These are phyloP conservation scores for Temnothorax ravouxi DNA, from an alignment of 2,888 invertebrate genomes.

Conservation along the genomic window DNA sequence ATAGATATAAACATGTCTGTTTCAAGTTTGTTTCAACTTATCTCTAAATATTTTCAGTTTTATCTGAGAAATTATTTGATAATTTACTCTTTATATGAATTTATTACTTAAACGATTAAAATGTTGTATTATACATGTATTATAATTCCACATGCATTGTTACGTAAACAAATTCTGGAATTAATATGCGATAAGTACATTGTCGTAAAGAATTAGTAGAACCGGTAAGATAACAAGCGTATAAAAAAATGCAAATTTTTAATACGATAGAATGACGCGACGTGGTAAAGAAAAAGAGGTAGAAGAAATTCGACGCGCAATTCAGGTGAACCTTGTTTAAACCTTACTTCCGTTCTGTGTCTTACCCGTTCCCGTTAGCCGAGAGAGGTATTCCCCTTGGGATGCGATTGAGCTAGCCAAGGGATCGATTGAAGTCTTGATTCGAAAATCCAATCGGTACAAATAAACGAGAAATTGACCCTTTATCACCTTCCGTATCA, in stretches of 20 bases:
- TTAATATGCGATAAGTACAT: too few species aligned
- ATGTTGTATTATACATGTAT: not conserved
- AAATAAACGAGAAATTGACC: constrained; percentile 55
- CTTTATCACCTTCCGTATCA: constrained; percentile 38
- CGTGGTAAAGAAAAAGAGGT: not conserved
- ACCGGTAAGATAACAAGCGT: constrained; percentile 19
- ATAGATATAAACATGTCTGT: not conserved
- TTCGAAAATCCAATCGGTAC: constrained; percentile 48
- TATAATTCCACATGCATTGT: not conserved
- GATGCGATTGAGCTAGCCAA: constrained; percentile 47
- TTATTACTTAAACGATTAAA: not conserved
- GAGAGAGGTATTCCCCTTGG: constrained; percentile 36
- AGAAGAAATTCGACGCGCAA: constrained; percentile 15
- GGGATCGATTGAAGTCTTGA: constrained; percentile 54
- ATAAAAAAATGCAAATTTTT: constrained; percentile 54
- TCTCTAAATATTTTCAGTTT: not conserved
- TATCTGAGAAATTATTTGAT: not conserved
- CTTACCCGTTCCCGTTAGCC: constrained; percentile 33
- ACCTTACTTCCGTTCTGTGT: constrained; percentile 45
- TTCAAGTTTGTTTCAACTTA: not conserved
- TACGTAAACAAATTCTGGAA: constrained; percentile 21
- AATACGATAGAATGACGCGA: constrained; percentile 24
- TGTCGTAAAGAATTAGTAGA: constrained; percentile 20
- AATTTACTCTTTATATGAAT: not conserved
- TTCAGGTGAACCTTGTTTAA: constrained; percentile 53